Conservation (phyloP, 2,888 invertebrate species). For the Mesoligia furuncula region DNA sequence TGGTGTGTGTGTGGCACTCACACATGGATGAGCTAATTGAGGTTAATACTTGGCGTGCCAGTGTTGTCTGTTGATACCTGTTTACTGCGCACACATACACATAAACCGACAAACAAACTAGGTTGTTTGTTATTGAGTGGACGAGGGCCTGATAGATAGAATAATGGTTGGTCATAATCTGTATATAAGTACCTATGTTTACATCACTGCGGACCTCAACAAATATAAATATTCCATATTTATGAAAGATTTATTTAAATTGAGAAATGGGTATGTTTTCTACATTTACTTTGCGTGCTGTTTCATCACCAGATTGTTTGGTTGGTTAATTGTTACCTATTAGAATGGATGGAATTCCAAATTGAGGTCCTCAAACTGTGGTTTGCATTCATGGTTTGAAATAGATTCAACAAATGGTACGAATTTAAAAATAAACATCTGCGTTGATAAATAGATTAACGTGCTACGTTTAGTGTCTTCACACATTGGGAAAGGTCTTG, state of each 20-base stretch:
- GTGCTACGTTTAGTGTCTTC: constrained; percentile 15
- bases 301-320: constrained; percentile 33
- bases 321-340: constrained; percentile 36
- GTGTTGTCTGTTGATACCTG: constrained; percentile 60
- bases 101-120: constrained; percentile 63
- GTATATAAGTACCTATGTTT: constrained; percentile 43
- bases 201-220: constrained; percentile 40
- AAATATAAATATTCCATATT: constrained; percentile 46
- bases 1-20: constrained; percentile 58
- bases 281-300: constrained; percentile 24
- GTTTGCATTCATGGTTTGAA: constrained; percentile 29
- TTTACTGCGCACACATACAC: constrained; percentile 56
- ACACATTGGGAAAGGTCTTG: constrained; percentile 51
- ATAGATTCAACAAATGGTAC: constrained; percentile 29
- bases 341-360: constrained; percentile 33
- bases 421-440: constrained; percentile 43
- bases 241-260: constrained; percentile 38
- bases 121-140: constrained; percentile 65
- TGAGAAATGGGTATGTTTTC: constrained; percentile 29
- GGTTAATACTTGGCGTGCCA: constrained; percentile 70
- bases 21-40: constrained; percentile 69
- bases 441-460: constrained; percentile 18
- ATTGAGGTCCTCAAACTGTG: constrained; percentile 35
- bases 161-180: constrained; percentile 59
- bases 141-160: constrained; percentile 62